These are phyloP conservation scores for Meandrina meandrites DNA, from an alignment of 92 coral and sea anemone species.

Conservation along the genomic window DNA sequence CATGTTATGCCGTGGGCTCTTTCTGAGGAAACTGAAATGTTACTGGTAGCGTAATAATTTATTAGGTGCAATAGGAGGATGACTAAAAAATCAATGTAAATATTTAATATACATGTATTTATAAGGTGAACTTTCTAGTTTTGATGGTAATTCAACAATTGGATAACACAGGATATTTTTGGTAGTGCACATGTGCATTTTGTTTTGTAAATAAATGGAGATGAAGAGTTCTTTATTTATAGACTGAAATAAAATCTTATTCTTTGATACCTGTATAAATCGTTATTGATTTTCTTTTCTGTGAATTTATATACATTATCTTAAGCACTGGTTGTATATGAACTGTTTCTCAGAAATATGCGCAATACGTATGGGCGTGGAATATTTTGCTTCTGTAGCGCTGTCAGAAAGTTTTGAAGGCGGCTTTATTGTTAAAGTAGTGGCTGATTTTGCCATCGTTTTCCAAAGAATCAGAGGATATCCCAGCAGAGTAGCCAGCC, in stretches of 20 bases:
- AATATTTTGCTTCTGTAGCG: too few relatives aligned
- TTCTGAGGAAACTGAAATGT: not conserved
- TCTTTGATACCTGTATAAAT: not conserved
- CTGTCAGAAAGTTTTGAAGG: too few relatives aligned
- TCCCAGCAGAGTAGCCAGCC: too few relatives aligned
- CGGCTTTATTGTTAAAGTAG: too few relatives aligned
- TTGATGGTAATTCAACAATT: not conserved
- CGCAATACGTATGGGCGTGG: too few relatives aligned
- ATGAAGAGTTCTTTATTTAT: conserved; percentile 10
- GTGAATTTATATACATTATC: not conserved
- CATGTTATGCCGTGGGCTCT: not conserved
- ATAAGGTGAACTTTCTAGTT: not conserved
- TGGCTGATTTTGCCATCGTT: too few relatives aligned
- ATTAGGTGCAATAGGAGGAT: not conserved
- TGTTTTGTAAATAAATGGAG: conserved; percentile 1
- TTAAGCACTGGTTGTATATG: not conserved
- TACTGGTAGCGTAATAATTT: not conserved
- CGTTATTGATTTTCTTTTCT: not conserved
- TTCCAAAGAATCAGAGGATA: too few relatives aligned
- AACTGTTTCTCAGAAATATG: not conserved
- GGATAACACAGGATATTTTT: not conserved
- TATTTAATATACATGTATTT: not conserved
- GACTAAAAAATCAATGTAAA: not conserved
- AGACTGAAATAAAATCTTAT: not conserved
- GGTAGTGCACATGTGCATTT: not conserved